phyloP scores from a whole-genome alignment of 1,140 invertebrate genomes.

The Brevipalpus yothersi region DNA sequence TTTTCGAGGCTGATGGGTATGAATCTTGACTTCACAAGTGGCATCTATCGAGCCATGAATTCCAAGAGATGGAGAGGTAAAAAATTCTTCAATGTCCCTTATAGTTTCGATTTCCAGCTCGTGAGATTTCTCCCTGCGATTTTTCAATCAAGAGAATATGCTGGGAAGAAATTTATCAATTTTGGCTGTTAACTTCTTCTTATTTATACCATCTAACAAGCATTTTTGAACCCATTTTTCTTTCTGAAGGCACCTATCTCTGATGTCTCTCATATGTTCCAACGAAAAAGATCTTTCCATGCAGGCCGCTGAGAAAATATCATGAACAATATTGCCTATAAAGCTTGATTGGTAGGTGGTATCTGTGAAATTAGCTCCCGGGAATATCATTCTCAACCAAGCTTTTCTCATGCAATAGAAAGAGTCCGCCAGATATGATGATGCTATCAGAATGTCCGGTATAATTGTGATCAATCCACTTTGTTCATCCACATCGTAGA shows the following conservation, averaged over 20 bases:
- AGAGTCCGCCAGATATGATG: conserved; percentile 51
- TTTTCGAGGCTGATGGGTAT: conserved; percentile 9
- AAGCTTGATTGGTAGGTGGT: conserved; percentile 26
- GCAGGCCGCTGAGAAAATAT: conserved; percentile 25
- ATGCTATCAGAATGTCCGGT: conserved; percentile 58
- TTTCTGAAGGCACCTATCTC: neutral
- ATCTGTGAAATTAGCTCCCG: no score
- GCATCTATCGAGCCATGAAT: conserved; percentile 80
- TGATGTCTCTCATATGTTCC: conserved; percentile 4
- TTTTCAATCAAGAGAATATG: conserved; percentile 18
- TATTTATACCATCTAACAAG: conserved; percentile 5
- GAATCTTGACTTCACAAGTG: conserved; percentile 41
- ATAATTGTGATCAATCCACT: conserved; percentile 37
- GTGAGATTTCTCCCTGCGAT: no score
- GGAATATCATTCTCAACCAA: no score
- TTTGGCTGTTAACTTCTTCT: conserved; percentile 6
- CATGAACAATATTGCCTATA: conserved; percentile 27
- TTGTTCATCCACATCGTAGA: conserved; percentile 16
- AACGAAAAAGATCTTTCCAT: neutral
- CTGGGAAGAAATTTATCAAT: conserved; percentile 29
- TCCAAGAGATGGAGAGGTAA: conserved; percentile 65
- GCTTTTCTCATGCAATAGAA: conserved; percentile 61
- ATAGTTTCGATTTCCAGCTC: conserved; percentile 24
- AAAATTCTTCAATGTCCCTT: conserved; percentile 72
- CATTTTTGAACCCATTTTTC: neutral